phyloP scores from a whole-genome alignment of 2,888 invertebrate species.

The Platerodrilus igneus region DNA sequence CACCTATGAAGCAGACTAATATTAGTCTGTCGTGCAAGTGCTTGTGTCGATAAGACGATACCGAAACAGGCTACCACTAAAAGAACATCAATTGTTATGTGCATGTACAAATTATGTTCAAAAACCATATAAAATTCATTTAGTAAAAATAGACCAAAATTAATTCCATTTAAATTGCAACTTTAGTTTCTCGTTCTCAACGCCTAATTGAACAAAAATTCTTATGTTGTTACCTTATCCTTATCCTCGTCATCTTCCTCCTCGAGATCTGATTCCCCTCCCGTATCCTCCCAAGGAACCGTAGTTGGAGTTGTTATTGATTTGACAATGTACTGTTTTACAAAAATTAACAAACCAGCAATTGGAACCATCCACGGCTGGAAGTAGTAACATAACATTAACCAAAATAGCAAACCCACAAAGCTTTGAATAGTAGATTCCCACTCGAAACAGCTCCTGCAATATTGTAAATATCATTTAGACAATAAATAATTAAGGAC shows the following conservation, averaged over 20 bases:
- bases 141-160: too few relatives aligned
- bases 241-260: constrained; percentile 90
- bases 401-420: constrained; percentile 77
- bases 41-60: too few relatives aligned
- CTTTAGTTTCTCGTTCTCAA: not conserved
- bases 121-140: not conserved
- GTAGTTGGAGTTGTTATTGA: constrained; percentile 41
- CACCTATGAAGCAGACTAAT: too few relatives aligned
- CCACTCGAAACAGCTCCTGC: constrained; percentile 95
- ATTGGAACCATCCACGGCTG: constrained; percentile 94
- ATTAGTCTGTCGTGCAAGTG: too few relatives aligned
- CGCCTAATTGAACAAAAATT: not conserved
- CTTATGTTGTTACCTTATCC: constrained; percentile 74
- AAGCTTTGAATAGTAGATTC: constrained; percentile 83
- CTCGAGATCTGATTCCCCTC: constrained; percentile 54
- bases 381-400: constrained; percentile 88
- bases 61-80: too few relatives aligned
- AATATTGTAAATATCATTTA: constrained; percentile 31
- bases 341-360: constrained; percentile 73
- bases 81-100: too few relatives aligned
- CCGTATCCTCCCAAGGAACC: constrained; percentile 47
- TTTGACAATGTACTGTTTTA: constrained; percentile 65
- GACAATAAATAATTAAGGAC: constrained; percentile 52
- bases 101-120: not conserved
- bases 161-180: too few relatives aligned